Percentiles rank a stretch among this genome's conserved stretches.
Conservation (phyloP, 2,797 vertebrate genomes). For the Sus cebifrons region DNA sequence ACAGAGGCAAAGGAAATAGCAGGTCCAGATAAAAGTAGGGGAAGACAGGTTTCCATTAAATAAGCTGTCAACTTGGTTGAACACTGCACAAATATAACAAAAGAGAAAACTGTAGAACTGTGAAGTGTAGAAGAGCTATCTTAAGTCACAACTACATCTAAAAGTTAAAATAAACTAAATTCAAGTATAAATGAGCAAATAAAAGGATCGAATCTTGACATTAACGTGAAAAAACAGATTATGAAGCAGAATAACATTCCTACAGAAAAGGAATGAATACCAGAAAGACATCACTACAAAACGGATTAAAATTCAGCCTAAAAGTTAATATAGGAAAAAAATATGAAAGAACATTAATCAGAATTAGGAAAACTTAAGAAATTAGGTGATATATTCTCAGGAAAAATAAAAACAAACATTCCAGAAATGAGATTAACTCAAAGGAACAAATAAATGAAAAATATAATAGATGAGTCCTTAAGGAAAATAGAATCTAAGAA, state of each 20-base stretch:
- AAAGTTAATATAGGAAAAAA: conserved; percentile 8
- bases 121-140: not conserved
- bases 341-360: not conserved
- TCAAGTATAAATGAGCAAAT: not conserved
- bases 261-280: not conserved
- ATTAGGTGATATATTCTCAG: not conserved
- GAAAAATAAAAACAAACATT: conserved; percentile 24
- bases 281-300: conserved; percentile 24
- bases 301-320: not conserved
- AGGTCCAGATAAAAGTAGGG: not conserved
- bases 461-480: too few relatives aligned
- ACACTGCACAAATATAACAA: not conserved
- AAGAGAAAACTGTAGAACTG: not conserved
- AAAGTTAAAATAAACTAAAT: conserved; percentile 34
- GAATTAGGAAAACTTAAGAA: conserved; percentile 17
- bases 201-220: not conserved
- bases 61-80: not conserved
- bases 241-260: not conserved
- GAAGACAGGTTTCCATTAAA: not conserved
- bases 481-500: too few relatives aligned
- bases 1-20: not conserved
- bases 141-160: not conserved
- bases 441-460: not conserved
- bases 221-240: not conserved
- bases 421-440: conserved; percentile 15